Evolutionary conservation across 2,797 vertebrate species (phyloP), one percentile per base, ranked within the genome.

Genomic region (Gorsachius magnificus): DNA sequence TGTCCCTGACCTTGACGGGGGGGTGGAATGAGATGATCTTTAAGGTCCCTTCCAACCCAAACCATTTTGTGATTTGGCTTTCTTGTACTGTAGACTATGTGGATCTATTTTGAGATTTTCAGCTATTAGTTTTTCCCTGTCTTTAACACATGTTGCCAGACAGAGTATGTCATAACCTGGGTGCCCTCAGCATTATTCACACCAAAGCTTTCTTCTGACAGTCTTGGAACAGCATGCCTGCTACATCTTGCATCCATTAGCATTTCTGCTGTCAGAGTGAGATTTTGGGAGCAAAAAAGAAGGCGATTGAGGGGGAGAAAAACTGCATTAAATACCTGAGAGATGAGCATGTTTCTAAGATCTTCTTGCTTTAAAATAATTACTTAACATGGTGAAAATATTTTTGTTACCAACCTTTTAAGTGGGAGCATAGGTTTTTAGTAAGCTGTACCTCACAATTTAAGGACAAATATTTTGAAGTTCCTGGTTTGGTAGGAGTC

Each of bases 261-360:
- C 10, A 46, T 91, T 96, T 96, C 86, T 97, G 92, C 89, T 92
- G 82, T 81, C 58, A 74, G 93, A 94, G 77, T 60, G 87, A 96
- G 51, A 70, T 20, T 17, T 15, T 57, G 68, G 68, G 63, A 91
- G 35, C 64, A 78, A 51, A 36, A 76, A 71, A 76, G 83, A 31
- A 80, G 38, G 50, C 79, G 79, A 56, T 48, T 14, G 16, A 3
- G 28, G 11, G 12, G 13, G 12, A 5, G 10, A 11, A 50, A 6
- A 33, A 41, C 83, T 43, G 22, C 41, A 65, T 35, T 70, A 89
- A 91, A 81, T 80, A 72, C 1, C 31, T 71, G 81, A 87, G 16
- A n/a, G 46, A 51, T 35, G 46, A 90, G 65, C 58, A 35, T 86
- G 53, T 74, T 94, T 93, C 66, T 78, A 57, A 83, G 78, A 60